Conservation (phyloP, 2,797 vertebrate species). For the Anas acuta region DNA sequence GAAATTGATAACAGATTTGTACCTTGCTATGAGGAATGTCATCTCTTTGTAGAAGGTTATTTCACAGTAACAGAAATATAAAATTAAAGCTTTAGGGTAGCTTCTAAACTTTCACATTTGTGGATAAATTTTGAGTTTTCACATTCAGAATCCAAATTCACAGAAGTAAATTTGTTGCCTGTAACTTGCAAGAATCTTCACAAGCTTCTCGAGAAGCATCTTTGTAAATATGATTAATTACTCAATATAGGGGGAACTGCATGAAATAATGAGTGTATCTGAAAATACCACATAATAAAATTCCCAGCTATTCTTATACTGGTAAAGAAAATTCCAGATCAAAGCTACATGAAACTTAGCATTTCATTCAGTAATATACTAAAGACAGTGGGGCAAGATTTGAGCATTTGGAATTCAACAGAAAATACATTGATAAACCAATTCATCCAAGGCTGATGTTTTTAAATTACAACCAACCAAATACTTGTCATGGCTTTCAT, state of each 20-base stretch:
- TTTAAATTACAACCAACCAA: not conserved
- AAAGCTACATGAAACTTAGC: rapidly evolving
- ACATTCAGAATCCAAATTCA: not conserved
- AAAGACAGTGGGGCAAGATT: not conserved
- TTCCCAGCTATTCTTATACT: not conserved
- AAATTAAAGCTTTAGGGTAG: not conserved
- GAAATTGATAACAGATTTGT: not conserved
- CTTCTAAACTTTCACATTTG: not conserved
- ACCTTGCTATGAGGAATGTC: not conserved
- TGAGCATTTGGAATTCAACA: not conserved
- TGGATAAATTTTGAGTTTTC: not conserved
- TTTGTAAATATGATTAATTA: not conserved
- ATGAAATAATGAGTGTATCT: not conserved
- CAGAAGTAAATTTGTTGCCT: not conserved
- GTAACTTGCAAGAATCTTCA: not conserved
- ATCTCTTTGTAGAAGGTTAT: not conserved
- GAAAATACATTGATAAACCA: rapidly evolving
- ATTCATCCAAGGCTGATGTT: not conserved
- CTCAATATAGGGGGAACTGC: not conserved
- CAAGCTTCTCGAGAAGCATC: not conserved
- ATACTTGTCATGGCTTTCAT: not conserved
- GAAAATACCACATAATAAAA: not conserved
- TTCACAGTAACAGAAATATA: not conserved
- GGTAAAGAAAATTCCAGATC: not conserved
- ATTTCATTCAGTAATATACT: not conserved